phyloP scores from a whole-genome alignment of 2,888 invertebrate genomes.

The Escarpia spicata region DNA sequence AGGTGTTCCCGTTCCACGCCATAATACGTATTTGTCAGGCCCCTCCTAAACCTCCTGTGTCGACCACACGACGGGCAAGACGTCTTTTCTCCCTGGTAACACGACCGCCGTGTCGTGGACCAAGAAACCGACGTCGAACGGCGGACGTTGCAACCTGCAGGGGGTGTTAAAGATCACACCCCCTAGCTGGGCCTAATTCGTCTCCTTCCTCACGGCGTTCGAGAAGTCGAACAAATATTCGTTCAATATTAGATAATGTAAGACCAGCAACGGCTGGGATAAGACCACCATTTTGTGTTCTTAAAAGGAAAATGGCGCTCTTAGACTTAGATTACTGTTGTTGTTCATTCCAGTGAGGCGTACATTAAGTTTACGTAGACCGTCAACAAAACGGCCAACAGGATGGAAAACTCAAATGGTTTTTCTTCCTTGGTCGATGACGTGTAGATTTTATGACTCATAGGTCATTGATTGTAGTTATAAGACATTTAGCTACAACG shows the following conservation, averaged over 20 bases:
- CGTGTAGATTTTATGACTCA: no score
- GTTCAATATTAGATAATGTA: neutral
- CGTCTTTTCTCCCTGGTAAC: neutral
- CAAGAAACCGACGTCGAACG: neutral
- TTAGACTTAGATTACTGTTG: no score
- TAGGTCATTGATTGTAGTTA: no score
- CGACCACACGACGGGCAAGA: neutral
- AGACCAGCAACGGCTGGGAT: neutral
- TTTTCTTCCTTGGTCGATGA: no score
- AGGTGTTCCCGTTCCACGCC: neutral
- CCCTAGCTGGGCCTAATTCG: neutral
- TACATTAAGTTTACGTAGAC: no score
- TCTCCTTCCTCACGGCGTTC: neutral
- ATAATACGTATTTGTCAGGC: neutral
- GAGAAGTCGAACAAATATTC: neutral
- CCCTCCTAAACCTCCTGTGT: neutral
- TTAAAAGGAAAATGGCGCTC: neutral
- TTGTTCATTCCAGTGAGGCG: no score
- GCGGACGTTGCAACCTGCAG: neutral
- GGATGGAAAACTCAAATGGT: no score
- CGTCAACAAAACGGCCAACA: no score
- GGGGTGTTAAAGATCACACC: neutral
- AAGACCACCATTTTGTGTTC: neutral
- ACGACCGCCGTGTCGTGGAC: neutral
- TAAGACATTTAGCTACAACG: no score